Base-by-base conservation (phyloP, 2,888 invertebrate species). In the Cataglyphis cursor region DNA sequence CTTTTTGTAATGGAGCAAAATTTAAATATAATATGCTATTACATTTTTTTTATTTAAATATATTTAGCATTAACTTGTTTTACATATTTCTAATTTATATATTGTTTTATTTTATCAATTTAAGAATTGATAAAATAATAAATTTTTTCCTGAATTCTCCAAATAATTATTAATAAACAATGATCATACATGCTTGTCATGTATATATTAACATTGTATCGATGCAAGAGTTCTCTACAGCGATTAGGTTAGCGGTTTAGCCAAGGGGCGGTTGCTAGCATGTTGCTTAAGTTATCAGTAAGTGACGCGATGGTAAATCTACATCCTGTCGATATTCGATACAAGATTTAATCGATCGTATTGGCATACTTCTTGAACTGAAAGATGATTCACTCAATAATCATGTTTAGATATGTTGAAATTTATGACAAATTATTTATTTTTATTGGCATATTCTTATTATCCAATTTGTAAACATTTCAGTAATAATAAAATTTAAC, bases 311-410 rank as follows among this genome's bases (percentile, higher is more conserved):
- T 51, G 48, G 0, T 35, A 35, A 24, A 21, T 4, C 18, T 4
- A 44, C 35, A 64, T 75, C 51, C 28, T 51, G 24, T 75, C 6
- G 18, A 64, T 51, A 75, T 74, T 31, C n/a, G 4, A 35, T 41
- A 21, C 38, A 38, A 65, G 38, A 65, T 21, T 65, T 65, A 65
- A 38, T 65, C 64, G 21, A 41, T 12, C 2, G 48, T 75, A 65
- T 35, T 8, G n/a, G 4, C 28, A 28, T 61, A 61, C n/a, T 57
- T 73, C n/a, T 1, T n/a, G 12, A 41, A 61, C 15, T 9, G 9
- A 12, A 12, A 12, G 15, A 38, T 18, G 1, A 3, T 15, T n/a
- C 2, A 41, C n/a, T 54, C 3, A 51, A 18, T 4, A 4, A 21
- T 0, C 24, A 6, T 5, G 3, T 76, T 28, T 41, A 59, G 10